Evolutionary conservation across 2,797 vertebrate species (phyloP), one percentile per base, ranked within the genome.

Genomic region (Potorous gilbertii): DNA sequence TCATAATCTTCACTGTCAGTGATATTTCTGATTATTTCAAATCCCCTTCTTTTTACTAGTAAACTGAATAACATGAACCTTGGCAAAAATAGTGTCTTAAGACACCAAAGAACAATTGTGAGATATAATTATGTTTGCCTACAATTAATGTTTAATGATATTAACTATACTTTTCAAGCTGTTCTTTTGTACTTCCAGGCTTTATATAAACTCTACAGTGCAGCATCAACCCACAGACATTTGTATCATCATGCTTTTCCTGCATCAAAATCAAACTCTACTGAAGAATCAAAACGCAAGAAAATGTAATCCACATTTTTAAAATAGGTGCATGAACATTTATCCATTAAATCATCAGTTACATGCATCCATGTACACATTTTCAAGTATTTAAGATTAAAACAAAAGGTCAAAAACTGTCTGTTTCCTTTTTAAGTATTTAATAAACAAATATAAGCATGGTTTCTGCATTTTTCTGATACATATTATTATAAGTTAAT

Each of bases 161-260:
- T 55, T 55, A 56, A 97, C 87, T 24, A 81, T 81, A 46, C 9
- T 81, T 81, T 81, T 81, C 40, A 81, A 81, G 52, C n/a, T 0
- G 59, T 21, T 10, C 4, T 87, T 94, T 66, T 96, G 0, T 93
- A 54, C 92, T 56, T 95, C 0, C 97, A 99, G 99, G 99, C 99
- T 97, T 98, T 99, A 98, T 99, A 99, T 99, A 99, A 99, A 98
- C 99, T 99, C 97, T 99, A 99, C 97, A 99, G 99, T 8, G 99
- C 99, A 27, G 99, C 99, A 0, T 99, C 99, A 93, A 99, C 99
- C 8, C 99, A 99, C 99, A 98, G 99, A 97, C 99, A 99, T 97
- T 98, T 99, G 98, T 99, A 99, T 98, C 99, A 99, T 90, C 99
- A 99, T 92, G 99, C 99, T 94, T 99, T 99, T 98, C 99, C 99